Conservation (phyloP, 2,797 vertebrate genomes). For the Bufotes viridis region DNA sequence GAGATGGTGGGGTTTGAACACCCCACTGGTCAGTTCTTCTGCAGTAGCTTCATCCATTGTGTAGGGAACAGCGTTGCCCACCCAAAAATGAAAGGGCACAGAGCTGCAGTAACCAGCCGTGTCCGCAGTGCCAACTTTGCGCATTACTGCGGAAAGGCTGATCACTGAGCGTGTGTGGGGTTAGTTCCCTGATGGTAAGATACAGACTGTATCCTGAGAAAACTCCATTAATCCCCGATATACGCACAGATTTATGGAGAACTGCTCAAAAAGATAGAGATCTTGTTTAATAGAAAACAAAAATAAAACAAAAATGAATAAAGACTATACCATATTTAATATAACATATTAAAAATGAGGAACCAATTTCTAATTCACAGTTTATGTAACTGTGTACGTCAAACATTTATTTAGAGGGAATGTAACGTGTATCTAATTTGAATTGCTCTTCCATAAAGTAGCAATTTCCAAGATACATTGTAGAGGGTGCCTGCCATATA, state of each 20-base stretch:
- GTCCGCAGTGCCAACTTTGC: too few relatives aligned
- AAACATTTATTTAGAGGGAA: slow-evolving; percentile 31
- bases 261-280: slow-evolving; percentile 26
- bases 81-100: too few relatives aligned
- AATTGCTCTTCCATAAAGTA: background rate
- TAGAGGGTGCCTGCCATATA: background rate
- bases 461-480: background rate
- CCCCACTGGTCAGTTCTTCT: too few relatives aligned
- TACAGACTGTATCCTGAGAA: too few relatives aligned
- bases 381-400: slow-evolving; percentile 14
- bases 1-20: too few relatives aligned
- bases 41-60: too few relatives aligned
- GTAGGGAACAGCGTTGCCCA: too few relatives aligned
- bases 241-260: slow-evolving; percentile 7
- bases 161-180: too few relatives aligned
- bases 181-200: too few relatives aligned
- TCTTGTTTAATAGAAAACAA: background rate
- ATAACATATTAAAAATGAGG: slow-evolving; percentile 9
- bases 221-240: background rate
- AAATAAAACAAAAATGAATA: background rate
- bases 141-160: too few relatives aligned
- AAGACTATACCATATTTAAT: background rate
- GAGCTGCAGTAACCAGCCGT: too few relatives aligned
- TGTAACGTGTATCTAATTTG: background rate
- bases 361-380: slow-evolving; percentile 32